phyloP scores from a whole-genome alignment of 2,113 vertebrate genomes.

The Struthidea cinerea region DNA sequence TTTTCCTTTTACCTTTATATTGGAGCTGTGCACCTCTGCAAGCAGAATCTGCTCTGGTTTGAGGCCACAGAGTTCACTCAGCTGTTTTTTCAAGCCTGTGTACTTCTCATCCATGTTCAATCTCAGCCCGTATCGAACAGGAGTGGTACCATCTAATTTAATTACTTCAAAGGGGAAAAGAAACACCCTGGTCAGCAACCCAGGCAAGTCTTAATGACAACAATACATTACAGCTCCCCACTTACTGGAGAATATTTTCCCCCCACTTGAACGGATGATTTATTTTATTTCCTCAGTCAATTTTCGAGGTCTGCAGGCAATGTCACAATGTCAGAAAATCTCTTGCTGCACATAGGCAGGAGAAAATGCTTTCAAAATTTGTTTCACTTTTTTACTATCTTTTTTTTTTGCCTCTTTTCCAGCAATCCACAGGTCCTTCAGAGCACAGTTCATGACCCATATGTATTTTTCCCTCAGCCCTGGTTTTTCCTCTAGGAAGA shows the following conservation, averaged over 20 bases:
- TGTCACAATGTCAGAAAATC: not conserved
- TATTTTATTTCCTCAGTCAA: not conserved
- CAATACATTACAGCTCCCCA: not conserved
- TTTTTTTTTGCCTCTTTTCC: not conserved
- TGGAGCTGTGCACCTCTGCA: constrained; percentile 92
- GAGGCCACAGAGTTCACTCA: constrained; percentile 90
- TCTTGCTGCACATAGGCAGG: not conserved
- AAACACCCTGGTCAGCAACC: not conserved
- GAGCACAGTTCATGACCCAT: not conserved
- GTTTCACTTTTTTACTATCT: not conserved
- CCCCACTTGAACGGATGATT: not conserved
- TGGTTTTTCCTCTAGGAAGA: not conserved
- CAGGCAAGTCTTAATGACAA: not conserved
- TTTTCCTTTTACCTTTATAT: constrained; percentile 84
- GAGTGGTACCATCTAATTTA: constrained; percentile 93
- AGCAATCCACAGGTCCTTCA: not conserved
- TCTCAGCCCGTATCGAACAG: constrained; percentile 88
- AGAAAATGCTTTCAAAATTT: not conserved
- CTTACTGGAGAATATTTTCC: not conserved
- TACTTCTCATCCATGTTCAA: constrained; percentile 98
- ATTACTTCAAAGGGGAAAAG: constrained; percentile 78
- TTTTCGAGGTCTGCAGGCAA: not conserved
- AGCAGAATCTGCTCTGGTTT: constrained; percentile 96
- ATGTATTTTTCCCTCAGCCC: not conserved
- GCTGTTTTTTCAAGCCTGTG: constrained; percentile 92